These are phyloP conservation scores for Damaliscus lunatus DNA, from an alignment of 2,113 vertebrate genomes.

Conservation along the genomic window DNA sequence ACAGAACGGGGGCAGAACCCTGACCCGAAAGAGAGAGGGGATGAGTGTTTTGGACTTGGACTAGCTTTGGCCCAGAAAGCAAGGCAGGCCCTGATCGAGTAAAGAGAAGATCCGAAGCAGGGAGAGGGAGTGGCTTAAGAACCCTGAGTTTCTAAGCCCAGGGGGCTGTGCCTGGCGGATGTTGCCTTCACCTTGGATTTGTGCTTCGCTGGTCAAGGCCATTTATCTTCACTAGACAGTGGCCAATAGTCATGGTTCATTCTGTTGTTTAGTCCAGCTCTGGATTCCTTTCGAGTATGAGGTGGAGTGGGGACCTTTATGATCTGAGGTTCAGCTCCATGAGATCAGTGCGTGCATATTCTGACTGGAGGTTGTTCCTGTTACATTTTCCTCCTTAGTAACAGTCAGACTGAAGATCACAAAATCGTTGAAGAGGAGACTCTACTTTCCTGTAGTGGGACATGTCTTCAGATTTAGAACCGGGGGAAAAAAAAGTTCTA, in stretches of 20 bases:
- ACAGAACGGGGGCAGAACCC: no score
- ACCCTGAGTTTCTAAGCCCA: neutral
- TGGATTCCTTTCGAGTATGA: neutral
- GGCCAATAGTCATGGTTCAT: neutral
- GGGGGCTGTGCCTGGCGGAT: rapidly evolving
- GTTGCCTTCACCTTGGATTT: no score
- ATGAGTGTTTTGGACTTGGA: neutral
- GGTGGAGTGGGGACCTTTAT: neutral
- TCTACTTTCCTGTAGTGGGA: neutral
- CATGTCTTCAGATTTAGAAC: neutral
- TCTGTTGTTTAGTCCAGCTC: neutral
- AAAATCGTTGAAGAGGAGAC: neutral
- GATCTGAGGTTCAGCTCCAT: neutral
- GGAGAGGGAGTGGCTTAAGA: neutral
- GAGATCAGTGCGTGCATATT: neutral
- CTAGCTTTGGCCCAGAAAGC: neutral
- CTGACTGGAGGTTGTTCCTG: neutral
- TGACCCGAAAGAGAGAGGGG: neutral
- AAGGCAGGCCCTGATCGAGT: neutral
- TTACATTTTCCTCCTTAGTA: neutral
- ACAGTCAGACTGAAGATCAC: neutral
- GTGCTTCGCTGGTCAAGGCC: neutral
- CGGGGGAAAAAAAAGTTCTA: neutral
- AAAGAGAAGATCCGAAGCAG: neutral
- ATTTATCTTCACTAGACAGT: neutral